A percentile compares a stretch with the other conserved stretches of the same genome.
Conservation (phyloP, 2,888 invertebrate species). For the Didymodactylos carnosus region DNA sequence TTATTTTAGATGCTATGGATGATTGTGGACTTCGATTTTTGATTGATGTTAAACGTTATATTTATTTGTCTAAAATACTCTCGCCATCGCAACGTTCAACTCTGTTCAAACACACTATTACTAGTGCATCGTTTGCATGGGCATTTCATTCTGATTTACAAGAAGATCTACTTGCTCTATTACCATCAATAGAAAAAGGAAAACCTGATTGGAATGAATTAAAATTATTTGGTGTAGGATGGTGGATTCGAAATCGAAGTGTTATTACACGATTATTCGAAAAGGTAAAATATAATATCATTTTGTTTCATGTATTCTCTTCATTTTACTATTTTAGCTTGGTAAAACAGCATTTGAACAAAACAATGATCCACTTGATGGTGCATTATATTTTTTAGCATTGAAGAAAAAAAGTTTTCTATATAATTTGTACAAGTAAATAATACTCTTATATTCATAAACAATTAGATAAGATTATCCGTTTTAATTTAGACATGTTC, state of each 20-base stretch:
- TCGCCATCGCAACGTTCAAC: constrained; percentile 70
- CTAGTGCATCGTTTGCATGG: constrained; percentile 69
- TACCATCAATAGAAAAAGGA: constrained; percentile 38
- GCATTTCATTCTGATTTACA: constrained; percentile 96
- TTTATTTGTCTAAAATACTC: constrained; percentile 55
- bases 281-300: constrained; percentile 38
- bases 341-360: constrained; percentile 78
- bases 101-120: constrained; percentile 53
- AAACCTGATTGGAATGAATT: constrained; percentile 53
- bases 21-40: constrained; percentile 89
- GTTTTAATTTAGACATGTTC: constrained; percentile 43
- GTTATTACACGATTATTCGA: constrained; percentile 65
- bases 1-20: constrained; percentile 44
- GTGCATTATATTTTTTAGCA: constrained; percentile 84
- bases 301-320: not conserved
- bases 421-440: constrained; percentile 63
- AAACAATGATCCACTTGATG: constrained; percentile 84
- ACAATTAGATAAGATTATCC: not conserved
- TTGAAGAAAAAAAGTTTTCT: constrained; percentile 91
- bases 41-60: constrained; percentile 92
- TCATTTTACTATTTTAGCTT: constrained; percentile 36
- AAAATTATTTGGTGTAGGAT: constrained; percentile 72
- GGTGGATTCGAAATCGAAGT: constrained; percentile 77
- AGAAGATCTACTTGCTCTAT: constrained; percentile 59
- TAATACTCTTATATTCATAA: not conserved